phyloP scores from a whole-genome alignment of 2,888 invertebrate species.

The Punctoribates punctum region DNA sequence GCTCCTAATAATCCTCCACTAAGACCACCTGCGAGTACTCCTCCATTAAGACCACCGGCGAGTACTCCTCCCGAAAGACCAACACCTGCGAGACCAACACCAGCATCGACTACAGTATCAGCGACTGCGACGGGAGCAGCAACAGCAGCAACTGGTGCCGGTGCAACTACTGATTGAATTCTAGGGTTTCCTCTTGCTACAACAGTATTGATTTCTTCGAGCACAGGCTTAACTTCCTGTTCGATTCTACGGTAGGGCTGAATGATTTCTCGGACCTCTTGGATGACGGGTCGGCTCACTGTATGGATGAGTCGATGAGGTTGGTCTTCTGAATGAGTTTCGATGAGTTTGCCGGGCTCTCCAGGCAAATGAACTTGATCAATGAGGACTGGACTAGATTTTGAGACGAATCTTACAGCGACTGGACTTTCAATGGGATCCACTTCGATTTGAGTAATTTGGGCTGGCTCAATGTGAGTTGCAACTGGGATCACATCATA shows the following conservation, averaged over 20 bases:
- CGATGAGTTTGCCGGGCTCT: neutral
- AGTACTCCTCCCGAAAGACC: neutral
- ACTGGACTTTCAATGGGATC: neutral
- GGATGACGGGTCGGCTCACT: neutral
- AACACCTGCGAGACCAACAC: neutral
- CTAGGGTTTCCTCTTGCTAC: neutral
- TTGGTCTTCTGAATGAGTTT: neutral
- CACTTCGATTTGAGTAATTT: neutral
- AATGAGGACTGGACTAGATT: neutral
- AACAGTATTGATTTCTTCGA: neutral
- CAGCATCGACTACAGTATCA: neutral
- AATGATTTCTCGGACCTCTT: constrained; percentile 13
- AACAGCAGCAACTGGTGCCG: neutral
- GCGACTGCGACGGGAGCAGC: neutral
- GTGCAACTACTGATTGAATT: neutral
- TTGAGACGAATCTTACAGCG: neutral
- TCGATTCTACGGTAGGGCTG: neutral
- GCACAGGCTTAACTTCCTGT: neutral
- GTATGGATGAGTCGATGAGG: neutral
- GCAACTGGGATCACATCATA: neutral
- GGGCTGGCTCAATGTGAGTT: neutral
- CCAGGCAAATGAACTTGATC: neutral
- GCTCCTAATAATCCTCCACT: neutral
- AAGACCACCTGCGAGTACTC: neutral
- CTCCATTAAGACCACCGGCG: neutral